Evolutionary conservation across 2,797 vertebrate species (phyloP).

Genomic region (Lagodon rhomboides): DNA sequence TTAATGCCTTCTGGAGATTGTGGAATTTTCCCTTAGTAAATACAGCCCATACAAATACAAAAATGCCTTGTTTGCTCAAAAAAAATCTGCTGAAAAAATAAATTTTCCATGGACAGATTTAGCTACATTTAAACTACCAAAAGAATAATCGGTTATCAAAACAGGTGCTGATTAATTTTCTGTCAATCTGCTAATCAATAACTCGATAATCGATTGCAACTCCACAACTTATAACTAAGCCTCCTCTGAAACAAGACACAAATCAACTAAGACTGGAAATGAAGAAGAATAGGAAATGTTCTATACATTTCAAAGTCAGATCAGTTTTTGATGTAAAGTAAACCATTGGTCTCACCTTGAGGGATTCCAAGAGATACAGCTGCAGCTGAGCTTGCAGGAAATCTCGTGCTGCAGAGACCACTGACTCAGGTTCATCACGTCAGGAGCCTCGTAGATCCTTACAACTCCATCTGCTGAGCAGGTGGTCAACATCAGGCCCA

Average conservation of each 20-base stretch:
- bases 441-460: constrained; percentile 97
- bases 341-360: constrained; percentile 88
- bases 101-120: no score
- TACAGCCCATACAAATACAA: no score
- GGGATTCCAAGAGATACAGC: constrained; percentile 99
- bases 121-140: not conserved
- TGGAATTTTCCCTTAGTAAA: no score
- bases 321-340: not conserved
- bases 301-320: not conserved
- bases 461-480: constrained; percentile 97
- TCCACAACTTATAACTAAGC: not conserved
- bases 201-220: not conserved
- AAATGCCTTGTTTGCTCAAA: no score
- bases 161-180: no score
- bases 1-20: no score
- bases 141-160: not conserved
- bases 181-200: no score
- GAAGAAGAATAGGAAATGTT: not conserved
- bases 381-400: constrained; percentile 97
- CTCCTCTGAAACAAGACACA: not conserved
- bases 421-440: constrained; percentile 99
- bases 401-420: constrained; percentile 99
- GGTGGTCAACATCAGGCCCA: constrained; percentile 98
- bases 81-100: no score
- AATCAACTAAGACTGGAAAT: not conserved